phyloP scores from a whole-genome alignment of 2,113 vertebrate species.

The Sapayoa aenigma region DNA sequence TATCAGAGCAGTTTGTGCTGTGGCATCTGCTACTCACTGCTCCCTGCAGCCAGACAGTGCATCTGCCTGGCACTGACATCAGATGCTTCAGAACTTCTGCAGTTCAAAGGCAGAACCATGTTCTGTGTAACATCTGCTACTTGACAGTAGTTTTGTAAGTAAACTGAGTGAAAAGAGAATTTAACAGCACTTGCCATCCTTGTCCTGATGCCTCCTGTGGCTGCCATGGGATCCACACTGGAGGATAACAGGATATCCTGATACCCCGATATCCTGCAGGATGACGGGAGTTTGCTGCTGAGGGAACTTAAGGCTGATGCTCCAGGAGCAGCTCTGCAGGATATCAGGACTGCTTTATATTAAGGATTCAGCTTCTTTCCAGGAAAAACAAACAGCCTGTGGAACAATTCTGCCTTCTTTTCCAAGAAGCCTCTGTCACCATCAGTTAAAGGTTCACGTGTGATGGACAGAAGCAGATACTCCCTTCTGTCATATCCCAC shows the following conservation, averaged over 20 bases:
- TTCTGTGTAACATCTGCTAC: neutral
- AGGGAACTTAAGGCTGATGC: neutral
- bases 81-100: neutral
- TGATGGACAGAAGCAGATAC: neutral
- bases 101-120: neutral
- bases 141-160: neutral
- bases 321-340: neutral
- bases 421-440: neutral
- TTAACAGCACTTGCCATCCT: neutral
- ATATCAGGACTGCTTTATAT: neutral
- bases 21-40: neutral
- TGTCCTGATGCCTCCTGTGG: neutral
- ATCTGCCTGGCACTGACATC: neutral
- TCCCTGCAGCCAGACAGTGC: neutral
- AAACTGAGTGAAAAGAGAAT: neutral
- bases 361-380: neutral
- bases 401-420: neutral
- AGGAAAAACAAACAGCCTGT: neutral
- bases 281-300: neutral
- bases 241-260: too few relatives aligned
- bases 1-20: neutral
- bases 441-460: neutral
- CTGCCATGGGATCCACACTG: neutral
- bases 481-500: fast-evolving
- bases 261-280: too few relatives aligned